Base-by-base conservation (phyloP, 2,888 invertebrate genomes). In the Caradrina kadenii region DNA sequence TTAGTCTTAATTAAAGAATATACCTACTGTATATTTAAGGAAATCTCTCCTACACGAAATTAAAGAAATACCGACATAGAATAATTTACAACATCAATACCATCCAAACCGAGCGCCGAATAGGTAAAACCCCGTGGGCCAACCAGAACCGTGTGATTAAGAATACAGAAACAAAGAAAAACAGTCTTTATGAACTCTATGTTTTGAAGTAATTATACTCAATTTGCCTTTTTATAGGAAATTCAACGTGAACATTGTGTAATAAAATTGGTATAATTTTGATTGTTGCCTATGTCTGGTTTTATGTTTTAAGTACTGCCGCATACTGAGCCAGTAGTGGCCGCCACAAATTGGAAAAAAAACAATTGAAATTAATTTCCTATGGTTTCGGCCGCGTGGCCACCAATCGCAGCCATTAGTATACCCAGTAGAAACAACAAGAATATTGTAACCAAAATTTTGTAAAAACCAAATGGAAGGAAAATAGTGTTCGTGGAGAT, bases 201-300 rank as follows among this genome's bases (percentile, higher is more conserved):
- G 35, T 42, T 39, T 67, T 42, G 22, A 49, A 49, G 21, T 62
- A 42, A 69, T 68, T 68, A 54, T 26, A 10, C 10, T 13, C 17
- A 35, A 45, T 58, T 58, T 6, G 13, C 17, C 10, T 50, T 49
- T 68, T 65, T 66, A 21, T 66, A n/a, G 8, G 13, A 48, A 17
- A 11, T 45, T 45, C 17, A 45, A 68, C 26, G 13, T 31, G 4
- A 50, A 45, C 21, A 50, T 0, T 7, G 6, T 15, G 15, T 17
- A 42, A 22, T 22, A 3, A 42, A 19, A 31, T 21, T 21, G 13
- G 19, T 8, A 11, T 21, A 19, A 39, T 52, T 42, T 42, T 11
- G 1, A 39, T 17, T 17, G 2, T 42, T 55, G n/a, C 45, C 13
- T 39, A 39, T 39, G 45, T 45, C 45, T 15, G 45, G 42, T 42